Conservation (phyloP, 2,113 vertebrate genomes). For the Trachemys scripta region DNA sequence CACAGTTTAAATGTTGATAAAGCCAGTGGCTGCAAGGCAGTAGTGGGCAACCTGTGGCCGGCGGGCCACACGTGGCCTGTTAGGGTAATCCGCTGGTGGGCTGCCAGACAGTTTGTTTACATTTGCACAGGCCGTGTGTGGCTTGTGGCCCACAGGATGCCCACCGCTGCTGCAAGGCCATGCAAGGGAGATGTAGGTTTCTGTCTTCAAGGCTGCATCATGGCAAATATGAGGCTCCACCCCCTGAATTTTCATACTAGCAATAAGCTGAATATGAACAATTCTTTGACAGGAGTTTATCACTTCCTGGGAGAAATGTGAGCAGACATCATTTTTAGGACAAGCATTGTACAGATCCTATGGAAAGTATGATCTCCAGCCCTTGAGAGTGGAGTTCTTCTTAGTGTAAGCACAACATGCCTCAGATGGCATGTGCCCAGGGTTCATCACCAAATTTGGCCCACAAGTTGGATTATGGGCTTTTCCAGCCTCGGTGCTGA, state of each 20-base stretch:
- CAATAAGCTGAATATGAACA: too few relatives aligned
- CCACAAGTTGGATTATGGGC: too few relatives aligned
- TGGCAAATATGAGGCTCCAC: rapidly evolving
- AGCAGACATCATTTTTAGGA: not conserved
- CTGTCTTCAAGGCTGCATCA: not conserved
- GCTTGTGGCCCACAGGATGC: too few relatives aligned
- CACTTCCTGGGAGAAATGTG: not conserved
- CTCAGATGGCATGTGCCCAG: too few relatives aligned
- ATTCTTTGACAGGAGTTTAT: not conserved
- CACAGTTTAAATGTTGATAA: not conserved
- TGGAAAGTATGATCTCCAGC: not conserved
- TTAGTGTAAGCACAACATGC: too few relatives aligned
- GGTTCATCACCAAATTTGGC: too few relatives aligned
- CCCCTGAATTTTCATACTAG: not conserved
- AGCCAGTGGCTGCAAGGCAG: not conserved
- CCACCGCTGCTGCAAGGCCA: not conserved
- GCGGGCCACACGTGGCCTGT: too few relatives aligned
- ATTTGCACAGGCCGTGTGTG: too few relatives aligned
- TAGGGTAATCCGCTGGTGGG: too few relatives aligned
- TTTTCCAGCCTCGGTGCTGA: too few relatives aligned
- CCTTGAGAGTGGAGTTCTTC: not conserved
- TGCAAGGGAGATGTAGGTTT: not conserved
- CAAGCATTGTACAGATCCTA: not conserved
- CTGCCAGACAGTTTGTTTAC: too few relatives aligned
- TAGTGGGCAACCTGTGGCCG: too few relatives aligned